Conservation (phyloP, 1,140 invertebrate genomes). For the Calephelis virginiensis region DNA sequence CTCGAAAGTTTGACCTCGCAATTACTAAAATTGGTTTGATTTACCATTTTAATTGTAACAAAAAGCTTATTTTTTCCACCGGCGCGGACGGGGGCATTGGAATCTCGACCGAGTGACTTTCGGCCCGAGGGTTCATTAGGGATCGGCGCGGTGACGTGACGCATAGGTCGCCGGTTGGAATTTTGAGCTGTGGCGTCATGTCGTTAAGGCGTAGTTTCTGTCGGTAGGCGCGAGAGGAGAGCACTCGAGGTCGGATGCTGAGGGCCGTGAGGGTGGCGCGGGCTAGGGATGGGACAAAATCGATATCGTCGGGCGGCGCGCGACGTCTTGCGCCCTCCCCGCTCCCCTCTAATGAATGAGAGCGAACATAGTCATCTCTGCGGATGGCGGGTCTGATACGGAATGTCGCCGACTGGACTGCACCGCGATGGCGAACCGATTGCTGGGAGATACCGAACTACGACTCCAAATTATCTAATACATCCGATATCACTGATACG, state of each 20-base stretch:
- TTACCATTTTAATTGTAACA: constrained; percentile 78
- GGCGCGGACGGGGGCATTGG: constrained; percentile 53
- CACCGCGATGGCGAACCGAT: constrained; percentile 17
- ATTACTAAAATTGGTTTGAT: constrained; percentile 78
- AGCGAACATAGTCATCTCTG: constrained; percentile 73
- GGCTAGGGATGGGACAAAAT: constrained; percentile 72
- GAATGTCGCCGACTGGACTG: constrained; percentile 50
- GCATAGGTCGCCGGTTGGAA: constrained; percentile 42
- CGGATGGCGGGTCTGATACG: constrained; percentile 66
- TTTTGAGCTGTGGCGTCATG: constrained; percentile 73
- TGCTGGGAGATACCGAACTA: constrained; percentile 4
- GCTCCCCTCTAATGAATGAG: constrained; percentile 73
- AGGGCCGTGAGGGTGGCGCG: constrained; percentile 53
- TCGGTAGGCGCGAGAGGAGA: constrained; percentile 71
- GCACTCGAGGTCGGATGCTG: constrained; percentile 75
- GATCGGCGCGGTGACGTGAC: constrained; percentile 47
- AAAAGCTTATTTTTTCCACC: constrained; percentile 75
- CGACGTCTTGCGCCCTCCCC: constrained; percentile 63
- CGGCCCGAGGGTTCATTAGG: constrained; percentile 67
- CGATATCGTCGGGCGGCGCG: constrained; percentile 73
- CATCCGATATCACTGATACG: constrained; percentile 5
- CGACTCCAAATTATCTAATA: constrained; percentile 11
- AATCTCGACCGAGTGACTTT: constrained; percentile 77
- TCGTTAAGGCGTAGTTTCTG: constrained; percentile 73
- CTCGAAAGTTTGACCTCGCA: constrained; percentile 76